phyloP scores from a whole-genome alignment of 1,140 invertebrate species.

The Cryptotermes secundus region DNA sequence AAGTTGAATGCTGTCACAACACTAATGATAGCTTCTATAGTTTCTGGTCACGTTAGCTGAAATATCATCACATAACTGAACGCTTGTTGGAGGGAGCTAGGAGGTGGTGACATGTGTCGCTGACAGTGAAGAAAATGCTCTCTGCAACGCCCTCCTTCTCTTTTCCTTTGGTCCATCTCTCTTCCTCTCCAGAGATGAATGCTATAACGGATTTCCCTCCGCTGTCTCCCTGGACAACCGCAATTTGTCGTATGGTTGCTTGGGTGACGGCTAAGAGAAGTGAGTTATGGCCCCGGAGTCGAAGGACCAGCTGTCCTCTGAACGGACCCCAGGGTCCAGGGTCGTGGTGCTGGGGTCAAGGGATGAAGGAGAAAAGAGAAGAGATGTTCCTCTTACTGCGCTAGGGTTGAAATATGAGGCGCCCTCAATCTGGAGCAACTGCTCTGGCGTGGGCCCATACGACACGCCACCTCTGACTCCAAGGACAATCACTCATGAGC shows the following conservation, averaged over 20 bases:
- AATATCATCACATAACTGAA: too few relatives aligned
- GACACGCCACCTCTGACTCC: not conserved
- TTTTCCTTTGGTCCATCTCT: too few relatives aligned
- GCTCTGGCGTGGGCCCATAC: not conserved
- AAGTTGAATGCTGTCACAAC: too few relatives aligned
- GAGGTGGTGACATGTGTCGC: too few relatives aligned
- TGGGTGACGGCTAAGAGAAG: not conserved
- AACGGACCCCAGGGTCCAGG: not conserved
- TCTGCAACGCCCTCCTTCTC: too few relatives aligned
- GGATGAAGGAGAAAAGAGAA: not conserved
- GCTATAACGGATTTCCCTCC: not conserved
- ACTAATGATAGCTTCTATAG: too few relatives aligned
- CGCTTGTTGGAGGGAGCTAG: too few relatives aligned
- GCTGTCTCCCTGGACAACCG: not conserved
- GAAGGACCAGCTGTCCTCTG: not conserved
- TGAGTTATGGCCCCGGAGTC: not conserved
- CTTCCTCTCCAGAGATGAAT: too few relatives aligned
- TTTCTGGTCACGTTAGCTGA: too few relatives aligned
- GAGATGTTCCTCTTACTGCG: not conserved
- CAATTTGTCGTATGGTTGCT: not conserved
- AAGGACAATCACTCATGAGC: not conserved
- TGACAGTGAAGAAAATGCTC: too few relatives aligned
- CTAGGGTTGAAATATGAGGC: not conserved
- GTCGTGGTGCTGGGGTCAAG: not conserved
- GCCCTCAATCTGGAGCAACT: slow-evolving; percentile 1